Evolutionary conservation across 2,888 invertebrate species (phyloP).

Genomic region (Drosophila fungiperda): DNA sequence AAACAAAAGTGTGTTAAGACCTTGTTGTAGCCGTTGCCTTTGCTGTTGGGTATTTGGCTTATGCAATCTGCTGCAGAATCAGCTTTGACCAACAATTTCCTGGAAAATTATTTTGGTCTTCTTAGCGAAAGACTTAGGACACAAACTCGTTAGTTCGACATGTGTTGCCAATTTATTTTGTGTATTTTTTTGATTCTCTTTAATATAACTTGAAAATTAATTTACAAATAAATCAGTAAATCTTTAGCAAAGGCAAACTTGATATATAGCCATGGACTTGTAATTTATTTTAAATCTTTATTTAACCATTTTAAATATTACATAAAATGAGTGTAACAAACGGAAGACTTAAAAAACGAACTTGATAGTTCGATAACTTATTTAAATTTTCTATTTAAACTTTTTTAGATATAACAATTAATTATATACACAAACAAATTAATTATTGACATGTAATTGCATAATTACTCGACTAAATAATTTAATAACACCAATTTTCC

Average conservation of each 20-base stretch:
- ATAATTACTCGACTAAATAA: background rate
- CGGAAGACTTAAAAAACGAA: background rate
- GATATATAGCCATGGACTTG: too few species aligned
- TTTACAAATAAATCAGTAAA: background rate
- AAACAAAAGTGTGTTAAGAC: conserved; percentile 70
- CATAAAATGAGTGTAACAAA: background rate
- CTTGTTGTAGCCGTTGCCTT: conserved; percentile 4
- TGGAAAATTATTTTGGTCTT: conserved; percentile 48
- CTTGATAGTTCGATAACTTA: background rate
- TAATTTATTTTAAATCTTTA: background rate
- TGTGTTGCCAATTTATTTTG: background rate
- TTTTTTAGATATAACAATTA: background rate
- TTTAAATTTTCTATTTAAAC: background rate
- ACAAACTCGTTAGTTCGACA: conserved; percentile 35
- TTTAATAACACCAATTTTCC: background rate
- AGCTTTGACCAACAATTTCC: conserved; percentile 46
- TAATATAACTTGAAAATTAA: background rate
- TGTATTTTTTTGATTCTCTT: background rate
- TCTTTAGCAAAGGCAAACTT: background rate
- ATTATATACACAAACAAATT: too few species aligned
- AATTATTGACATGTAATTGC: background rate
- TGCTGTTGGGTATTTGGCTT: conserved; percentile 27
- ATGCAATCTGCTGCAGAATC: conserved; percentile 45
- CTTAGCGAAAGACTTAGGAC: conserved; percentile 59
- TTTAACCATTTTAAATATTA: background rate